Evolutionary conservation across 2,888 invertebrate species (phyloP), one percentile per base, ranked within the genome.

Genomic region (Chalcosyrphus nemorum): DNA sequence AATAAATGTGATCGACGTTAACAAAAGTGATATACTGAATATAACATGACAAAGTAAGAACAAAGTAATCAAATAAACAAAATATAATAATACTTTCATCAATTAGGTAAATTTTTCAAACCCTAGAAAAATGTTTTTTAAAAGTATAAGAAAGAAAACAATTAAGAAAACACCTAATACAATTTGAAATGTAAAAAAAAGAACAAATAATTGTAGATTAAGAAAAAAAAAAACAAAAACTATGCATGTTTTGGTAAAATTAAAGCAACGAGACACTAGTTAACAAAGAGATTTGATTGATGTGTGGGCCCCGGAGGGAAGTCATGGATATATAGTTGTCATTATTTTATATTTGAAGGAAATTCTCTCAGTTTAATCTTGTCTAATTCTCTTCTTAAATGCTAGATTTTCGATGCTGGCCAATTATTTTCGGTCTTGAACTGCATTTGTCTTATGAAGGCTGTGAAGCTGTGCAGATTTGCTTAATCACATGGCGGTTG

Each of bases 1-100:
- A 75, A 68, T 75, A 68, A 78, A 77, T 82, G 82, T 78, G 82
- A 84, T 84, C 68, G 72, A 84, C 82, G 82, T 84, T 78, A 74
- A 78, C 82, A 78, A 74, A 84, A 57, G 82, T 84, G 82, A 84
- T 84, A 84, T 84, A 78, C 78, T 84, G 82, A 78, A 78, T 61
- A 84, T 77, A 72, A 71, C 81, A 81, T 68, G 75, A 68, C 41
- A 57, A 74, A 68, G 13, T 75, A 75, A 72, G 45, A 47, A 59
- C 57, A 68, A 65, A 54, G 17, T 29, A 65, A 59, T 27, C 21
- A 50, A 52, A 38, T 7, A 70, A 50, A 38, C 15, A 71, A 38
- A 50, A 61, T 63, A 21, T 4, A 11, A 38, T 50, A 66, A 65
- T 38, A 27, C 35, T 43, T 72, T 57, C 74, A 68, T 68, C 66